These are phyloP conservation scores for Muscicapa comitata DNA, from an alignment of 2,797 vertebrate genomes.

Conservation along the genomic window DNA sequence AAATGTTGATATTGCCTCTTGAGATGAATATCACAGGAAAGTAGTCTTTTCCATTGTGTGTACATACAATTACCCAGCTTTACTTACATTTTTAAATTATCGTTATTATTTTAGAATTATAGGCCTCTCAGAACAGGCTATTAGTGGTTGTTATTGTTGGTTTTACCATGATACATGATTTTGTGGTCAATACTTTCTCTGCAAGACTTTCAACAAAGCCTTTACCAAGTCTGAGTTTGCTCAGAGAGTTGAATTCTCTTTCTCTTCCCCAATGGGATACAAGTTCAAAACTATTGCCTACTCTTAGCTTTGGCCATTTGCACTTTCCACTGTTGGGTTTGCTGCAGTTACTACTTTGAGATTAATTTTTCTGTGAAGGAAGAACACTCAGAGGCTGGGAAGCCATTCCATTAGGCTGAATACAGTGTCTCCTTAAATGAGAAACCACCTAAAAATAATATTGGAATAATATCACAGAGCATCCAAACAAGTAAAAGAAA, in stretches of 20 bases:
- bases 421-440: neutral
- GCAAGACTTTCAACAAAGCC: neutral
- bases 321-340: neutral
- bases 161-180: neutral
- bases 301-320: neutral
- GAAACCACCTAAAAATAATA: neutral
- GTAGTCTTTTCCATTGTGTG: neutral
- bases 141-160: neutral
- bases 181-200: neutral
- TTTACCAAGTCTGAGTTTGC: neutral
- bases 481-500: conserved; percentile 33
- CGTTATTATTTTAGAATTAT: neutral
- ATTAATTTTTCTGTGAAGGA: neutral
- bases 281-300: neutral
- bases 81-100: neutral
- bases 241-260: neutral
- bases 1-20: conserved; percentile 14
- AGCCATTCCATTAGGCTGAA: neutral
- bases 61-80: neutral
- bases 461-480: conserved; percentile 2
- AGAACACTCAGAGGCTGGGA: neutral
- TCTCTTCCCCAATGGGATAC: neutral
- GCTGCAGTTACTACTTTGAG: neutral
- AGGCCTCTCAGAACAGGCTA: neutral
- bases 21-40: neutral